Conservation (phyloP, 2,113 vertebrate genomes). For the Platysteira castanea region DNA sequence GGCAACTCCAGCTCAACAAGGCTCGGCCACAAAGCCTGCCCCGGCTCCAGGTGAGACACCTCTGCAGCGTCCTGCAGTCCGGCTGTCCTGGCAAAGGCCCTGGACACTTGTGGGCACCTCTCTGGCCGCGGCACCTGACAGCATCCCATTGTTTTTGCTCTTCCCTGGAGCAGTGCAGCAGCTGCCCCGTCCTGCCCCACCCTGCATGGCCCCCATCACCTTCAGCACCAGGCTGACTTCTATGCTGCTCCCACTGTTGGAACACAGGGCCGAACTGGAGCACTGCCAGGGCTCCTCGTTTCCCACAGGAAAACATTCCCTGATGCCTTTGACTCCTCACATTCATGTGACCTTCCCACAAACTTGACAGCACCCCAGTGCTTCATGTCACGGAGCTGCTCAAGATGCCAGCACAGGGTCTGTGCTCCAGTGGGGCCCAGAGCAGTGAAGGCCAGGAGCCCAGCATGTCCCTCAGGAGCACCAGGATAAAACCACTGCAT, state of each 20-base stretch:
- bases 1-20: neutral
- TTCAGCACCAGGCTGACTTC: accelerated
- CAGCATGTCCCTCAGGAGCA: neutral
- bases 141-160: neutral
- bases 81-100: accelerated
- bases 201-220: accelerated
- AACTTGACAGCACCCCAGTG: neutral
- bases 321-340: neutral
- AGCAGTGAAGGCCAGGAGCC: neutral
- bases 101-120: neutral
- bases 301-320: neutral
- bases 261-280: neutral
- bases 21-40: neutral
- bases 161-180: neutral
- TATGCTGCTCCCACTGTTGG: accelerated
- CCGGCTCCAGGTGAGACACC: accelerated
- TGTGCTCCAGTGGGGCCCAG: neutral
- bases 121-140: accelerated
- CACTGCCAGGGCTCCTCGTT: neutral
- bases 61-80: neutral
- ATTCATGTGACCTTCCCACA: neutral
- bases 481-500: neutral
- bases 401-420: neutral
- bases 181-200: neutral
- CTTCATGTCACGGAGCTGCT: accelerated